These are phyloP conservation scores for Phalacrocorax pelagicus DNA, from an alignment of 2,113 vertebrate genomes.

Conservation along the genomic window DNA sequence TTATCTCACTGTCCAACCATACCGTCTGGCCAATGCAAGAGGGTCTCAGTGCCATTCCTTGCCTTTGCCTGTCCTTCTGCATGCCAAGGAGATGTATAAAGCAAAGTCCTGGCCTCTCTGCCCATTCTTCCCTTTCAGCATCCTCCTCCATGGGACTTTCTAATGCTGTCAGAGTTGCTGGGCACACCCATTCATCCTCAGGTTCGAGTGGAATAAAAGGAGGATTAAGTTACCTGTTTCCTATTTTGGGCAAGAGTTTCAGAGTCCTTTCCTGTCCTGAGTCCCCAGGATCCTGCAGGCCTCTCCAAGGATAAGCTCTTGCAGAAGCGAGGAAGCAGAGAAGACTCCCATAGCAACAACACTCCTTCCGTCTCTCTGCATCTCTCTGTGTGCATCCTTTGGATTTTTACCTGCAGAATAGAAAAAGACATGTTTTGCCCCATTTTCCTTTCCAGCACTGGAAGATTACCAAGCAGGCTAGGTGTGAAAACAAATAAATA, in stretches of 20 bases:
- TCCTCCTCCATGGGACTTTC: background rate
- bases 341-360: background rate
- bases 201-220: background rate
- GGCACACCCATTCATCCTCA: background rate
- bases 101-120: background rate
- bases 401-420: background rate
- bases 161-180: background rate
- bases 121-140: background rate
- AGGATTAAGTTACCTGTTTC: slow-evolving; percentile 17
- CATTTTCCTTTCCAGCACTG: background rate
- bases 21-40: background rate
- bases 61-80: background rate
- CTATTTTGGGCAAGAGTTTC: background rate
- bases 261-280: background rate
- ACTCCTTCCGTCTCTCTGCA: background rate
- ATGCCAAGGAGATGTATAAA: background rate
- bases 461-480: background rate
- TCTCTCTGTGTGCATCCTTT: background rate
- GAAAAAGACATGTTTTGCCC: background rate
- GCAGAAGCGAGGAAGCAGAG: background rate
- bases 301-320: background rate
- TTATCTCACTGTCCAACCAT: background rate
- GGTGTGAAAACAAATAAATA: background rate
- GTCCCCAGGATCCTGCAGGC: background rate
- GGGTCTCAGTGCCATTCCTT: background rate